Base-by-base conservation (phyloP, 1,140 invertebrate species). In the Wasmannia auropunctata region DNA sequence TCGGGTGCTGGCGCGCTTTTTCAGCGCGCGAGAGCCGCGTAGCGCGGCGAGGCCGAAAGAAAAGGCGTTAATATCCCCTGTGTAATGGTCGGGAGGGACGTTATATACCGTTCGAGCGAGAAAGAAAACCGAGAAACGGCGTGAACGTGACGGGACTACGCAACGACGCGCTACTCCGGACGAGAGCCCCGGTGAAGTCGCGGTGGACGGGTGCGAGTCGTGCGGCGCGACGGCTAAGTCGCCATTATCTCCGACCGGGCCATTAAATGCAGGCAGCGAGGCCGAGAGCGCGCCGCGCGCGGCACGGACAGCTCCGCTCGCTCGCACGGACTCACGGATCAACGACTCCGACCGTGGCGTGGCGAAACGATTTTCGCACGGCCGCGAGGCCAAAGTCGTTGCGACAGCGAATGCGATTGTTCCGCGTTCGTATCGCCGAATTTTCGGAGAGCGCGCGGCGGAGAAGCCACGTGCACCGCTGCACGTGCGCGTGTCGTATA, bases 261-360 rank as follows among this genome's bases (percentile, higher is more conserved):
- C 77, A 65, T 89, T 89, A 89, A 88, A 89, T 5, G 34, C 75
- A 62, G 69, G 63, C 84, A 85, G 43, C 34, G 74, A 31, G n/a
- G n/a, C 69, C 56, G 56, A 14, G 37, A 56, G 81, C 63, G 40
- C 40, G n/a, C 22, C 34, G 49, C 54, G 8, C 34, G 49, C 54
- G 8, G 56, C 34, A 54, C 54, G 31, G 51, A 88, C 56, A 46
- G 54, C 43, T 51, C 56, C 3, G 60, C 56, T 88, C 84, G 70
- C 67, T 43, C 76, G 84, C n/a, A n/a, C n/a, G n/a, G n/a, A 86
- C 86, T 89, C 69, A 89, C 87, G 88, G 88, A 88, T 89, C 87
- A 88, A 89, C 85, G 88, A 69, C 22, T 85, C 63, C 49, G 65
- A 72, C n/a, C 37, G 40, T 58, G 34, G 43, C 83, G 83, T 77